Evolutionary conservation across 2,888 invertebrate genomes (phyloP), one percentile per base, ranked within the genome.

Genomic region (Papilio gigon): DNA sequence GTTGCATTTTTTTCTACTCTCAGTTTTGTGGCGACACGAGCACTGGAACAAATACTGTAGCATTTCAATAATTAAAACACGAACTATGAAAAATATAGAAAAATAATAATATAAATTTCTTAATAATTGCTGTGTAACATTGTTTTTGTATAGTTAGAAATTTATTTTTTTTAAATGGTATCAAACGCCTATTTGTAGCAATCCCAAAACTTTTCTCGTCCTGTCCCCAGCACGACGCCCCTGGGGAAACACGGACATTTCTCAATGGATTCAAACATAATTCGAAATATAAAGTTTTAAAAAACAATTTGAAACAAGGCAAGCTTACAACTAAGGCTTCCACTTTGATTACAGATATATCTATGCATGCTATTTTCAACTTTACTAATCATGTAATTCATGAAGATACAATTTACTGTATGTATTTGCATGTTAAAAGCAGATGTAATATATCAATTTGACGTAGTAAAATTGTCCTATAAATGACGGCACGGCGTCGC

Each of bases 391-490:
- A 27, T 62, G 42, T 44, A 11, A 20, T 62, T 25, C 5, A n/a
- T 62, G 33, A 9, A 22, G 5, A 37, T 20, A 9, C 9, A 33
- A 37, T 37, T 35, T 59, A 59, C 37, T 22, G 14, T 14, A 59
- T 22, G 22, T 59, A 20, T 59, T 59, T 59, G 59, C 59, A 59
- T 37, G 14, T 40, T 53, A 37, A 59, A 12, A 59, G n/a, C 0
- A 14, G 35, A 37, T 22, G 37, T 37, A 37, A 59, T 59, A 59
- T 59, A 37, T 59, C 59, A 59, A 59, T 59, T 59, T 59, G 60
- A 60, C 60, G 25, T 60, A 60, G 25, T 60, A 60, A 60, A 60
- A 60, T 14, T 60, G 20, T 12, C 37, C n/a, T n/a, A 25, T 60
- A 40, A 60, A 60, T 40, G 40, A 60, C 27, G 22, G 37, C 25